These are phyloP conservation scores for Perdita meconis DNA, from an alignment of 2,888 invertebrate genomes.

Conservation along the genomic window DNA sequence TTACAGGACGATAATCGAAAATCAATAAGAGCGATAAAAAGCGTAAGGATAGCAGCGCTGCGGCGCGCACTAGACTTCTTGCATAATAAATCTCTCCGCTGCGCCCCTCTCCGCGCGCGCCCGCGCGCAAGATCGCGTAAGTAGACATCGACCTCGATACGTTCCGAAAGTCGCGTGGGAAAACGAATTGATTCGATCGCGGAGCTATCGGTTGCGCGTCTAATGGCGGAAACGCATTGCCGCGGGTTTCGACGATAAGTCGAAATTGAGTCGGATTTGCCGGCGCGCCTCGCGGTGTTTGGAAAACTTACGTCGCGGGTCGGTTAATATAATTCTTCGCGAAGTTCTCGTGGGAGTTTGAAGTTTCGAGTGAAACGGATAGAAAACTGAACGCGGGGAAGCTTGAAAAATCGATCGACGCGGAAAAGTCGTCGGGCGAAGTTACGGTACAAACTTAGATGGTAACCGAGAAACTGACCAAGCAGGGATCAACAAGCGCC, in stretches of 20 bases:
- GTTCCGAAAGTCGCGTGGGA: constrained; percentile 25
- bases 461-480: background rate
- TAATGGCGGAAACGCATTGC: constrained; percentile 2
- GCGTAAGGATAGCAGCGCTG: constrained; percentile 61
- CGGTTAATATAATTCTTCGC: too few species aligned
- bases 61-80: constrained; percentile 48
- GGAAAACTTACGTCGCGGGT: too few species aligned
- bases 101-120: background rate
- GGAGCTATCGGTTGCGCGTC: constrained; percentile 16
- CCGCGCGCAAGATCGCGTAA: constrained; percentile 32
- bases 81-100: constrained; percentile 69
- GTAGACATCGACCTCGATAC: constrained; percentile 38
- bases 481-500: constrained; percentile 11
- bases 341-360: too few species aligned
- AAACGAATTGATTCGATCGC: constrained; percentile 47
- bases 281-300: background rate
- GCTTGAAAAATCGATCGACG: background rate
- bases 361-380: too few species aligned
- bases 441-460: background rate
- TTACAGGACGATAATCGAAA: constrained; percentile 71
- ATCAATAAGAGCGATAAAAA: constrained; percentile 73
- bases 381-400: too few species aligned
- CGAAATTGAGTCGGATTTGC: background rate
- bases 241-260: constrained; percentile 7
- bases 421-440: background rate